phyloP scores from a whole-genome alignment of 1,140 invertebrate species.

The Aphaenogaster floridana region DNA sequence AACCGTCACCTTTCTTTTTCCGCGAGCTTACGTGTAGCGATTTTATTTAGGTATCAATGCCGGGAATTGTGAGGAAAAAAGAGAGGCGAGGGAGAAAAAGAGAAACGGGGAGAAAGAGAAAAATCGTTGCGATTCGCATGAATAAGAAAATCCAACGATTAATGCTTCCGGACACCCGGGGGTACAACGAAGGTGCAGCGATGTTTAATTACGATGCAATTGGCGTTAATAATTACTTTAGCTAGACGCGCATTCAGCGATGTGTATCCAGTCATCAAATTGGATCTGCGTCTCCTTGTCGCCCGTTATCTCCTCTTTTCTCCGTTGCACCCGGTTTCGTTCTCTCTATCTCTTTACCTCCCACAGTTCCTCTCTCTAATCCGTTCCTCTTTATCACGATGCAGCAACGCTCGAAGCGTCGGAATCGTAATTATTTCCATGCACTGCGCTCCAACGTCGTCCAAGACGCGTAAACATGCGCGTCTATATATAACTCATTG shows the following conservation, averaged over 20 bases:
- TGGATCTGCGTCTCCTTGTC: constrained; percentile 76
- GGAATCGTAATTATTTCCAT: constrained; percentile 56
- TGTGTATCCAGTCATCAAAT: constrained; percentile 84
- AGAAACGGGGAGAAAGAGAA: background rate
- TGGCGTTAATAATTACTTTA: constrained; percentile 84
- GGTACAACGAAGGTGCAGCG: constrained; percentile 21
- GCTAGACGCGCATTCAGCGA: constrained; percentile 78
- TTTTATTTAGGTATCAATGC: constrained; percentile 6
- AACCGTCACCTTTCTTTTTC: background rate
- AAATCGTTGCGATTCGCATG: constrained; percentile 35
- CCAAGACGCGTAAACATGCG: constrained; percentile 32
- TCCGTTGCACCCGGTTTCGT: constrained; percentile 45
- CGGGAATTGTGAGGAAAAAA: background rate
- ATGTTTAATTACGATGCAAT: constrained; percentile 83
- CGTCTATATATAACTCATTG: constrained; percentile 28
- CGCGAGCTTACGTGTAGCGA: background rate
- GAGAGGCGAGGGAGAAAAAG: too few species aligned
- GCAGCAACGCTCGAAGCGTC: constrained; percentile 31
- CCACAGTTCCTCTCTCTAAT: constrained; percentile 9
- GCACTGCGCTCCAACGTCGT: constrained; percentile 17
- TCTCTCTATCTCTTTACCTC: constrained; percentile 35
- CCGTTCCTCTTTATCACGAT: constrained; percentile 39
- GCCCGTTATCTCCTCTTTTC: constrained; percentile 60
- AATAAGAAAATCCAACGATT: constrained; percentile 34
- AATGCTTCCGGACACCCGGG: constrained; percentile 1